Percentiles rank a stretch among this genome's conserved stretches.
Evolutionary conservation across 1,140 invertebrate species (phyloP).

Genomic region (Plutomurus gul): DNA sequence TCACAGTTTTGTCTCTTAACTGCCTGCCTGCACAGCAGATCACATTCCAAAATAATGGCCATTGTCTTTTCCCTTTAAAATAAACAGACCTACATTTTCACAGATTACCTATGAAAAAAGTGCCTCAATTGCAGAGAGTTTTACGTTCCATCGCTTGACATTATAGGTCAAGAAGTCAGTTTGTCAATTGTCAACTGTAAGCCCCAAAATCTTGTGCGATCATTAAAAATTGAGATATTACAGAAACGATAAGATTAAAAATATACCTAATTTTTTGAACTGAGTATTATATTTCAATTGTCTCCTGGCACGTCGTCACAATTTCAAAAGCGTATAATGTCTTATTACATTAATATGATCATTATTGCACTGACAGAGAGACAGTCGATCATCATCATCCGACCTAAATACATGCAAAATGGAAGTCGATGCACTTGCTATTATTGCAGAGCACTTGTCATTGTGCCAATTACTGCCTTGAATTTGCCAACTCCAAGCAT

Average conservation of each 20-base stretch:
- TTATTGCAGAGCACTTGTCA: conserved; percentile 12
- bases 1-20: too few species aligned
- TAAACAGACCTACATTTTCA: not conserved
- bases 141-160: conserved; percentile 17
- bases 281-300: too few species aligned
- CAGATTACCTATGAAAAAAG: not conserved
- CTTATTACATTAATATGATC: too few species aligned
- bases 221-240: not conserved
- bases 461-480: not conserved
- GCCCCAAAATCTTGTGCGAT: not conserved
- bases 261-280: too few species aligned
- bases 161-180: conserved; percentile 4
- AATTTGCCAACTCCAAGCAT: too few species aligned
- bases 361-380: too few species aligned
- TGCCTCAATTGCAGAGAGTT: not conserved
- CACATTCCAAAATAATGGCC: too few species aligned
- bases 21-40: too few species aligned
- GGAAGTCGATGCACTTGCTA: not conserved
- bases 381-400: not conserved
- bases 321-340: too few species aligned
- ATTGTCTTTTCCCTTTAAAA: too few species aligned
- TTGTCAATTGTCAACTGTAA: not conserved
- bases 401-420: not conserved
- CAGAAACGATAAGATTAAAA: too few species aligned
- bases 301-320: too few species aligned